Percentiles rank a stretch among this genome's conserved stretches.
Conservation (phyloP, 2,797 vertebrate species). For the Tympanoctomys barrerae region DNA sequence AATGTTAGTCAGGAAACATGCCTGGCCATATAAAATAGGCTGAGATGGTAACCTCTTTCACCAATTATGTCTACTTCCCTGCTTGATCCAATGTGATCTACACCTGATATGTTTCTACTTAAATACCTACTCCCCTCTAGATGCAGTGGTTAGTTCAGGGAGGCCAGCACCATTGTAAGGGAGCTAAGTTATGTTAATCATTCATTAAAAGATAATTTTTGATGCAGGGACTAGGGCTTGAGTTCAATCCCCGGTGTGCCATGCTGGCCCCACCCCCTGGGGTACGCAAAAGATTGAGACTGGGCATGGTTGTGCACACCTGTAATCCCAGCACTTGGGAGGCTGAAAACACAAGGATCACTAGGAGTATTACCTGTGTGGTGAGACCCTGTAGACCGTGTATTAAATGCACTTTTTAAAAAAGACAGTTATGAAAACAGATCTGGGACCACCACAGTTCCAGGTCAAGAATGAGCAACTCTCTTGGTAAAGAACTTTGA, state of each 20-base stretch:
- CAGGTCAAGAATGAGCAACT: background rate
- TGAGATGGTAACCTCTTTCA: background rate
- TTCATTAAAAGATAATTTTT: background rate
- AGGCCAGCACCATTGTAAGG: background rate
- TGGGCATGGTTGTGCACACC: too few species aligned
- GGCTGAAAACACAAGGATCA: too few species aligned
- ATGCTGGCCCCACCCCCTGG: too few species aligned
- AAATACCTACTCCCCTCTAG: background rate
- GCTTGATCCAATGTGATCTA: accelerated
- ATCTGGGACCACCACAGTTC: background rate
- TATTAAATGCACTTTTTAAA: too few species aligned
- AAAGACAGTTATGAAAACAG: background rate
- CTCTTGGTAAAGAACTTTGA: background rate
- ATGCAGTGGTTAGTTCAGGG: background rate
- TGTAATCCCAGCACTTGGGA: too few species aligned
- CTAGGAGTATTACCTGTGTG: too few species aligned
- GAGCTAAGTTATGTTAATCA: background rate
- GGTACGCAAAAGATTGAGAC: too few species aligned
- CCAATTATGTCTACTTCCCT: background rate
- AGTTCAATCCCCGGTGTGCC: too few species aligned
- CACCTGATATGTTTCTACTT: background rate
- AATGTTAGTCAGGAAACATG: background rate
- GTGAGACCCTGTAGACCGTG: too few species aligned
- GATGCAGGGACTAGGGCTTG: too few species aligned
- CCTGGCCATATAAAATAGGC: accelerated